Evolutionary conservation across 2,113 vertebrate species (phyloP), one percentile per base, ranked within the genome.

Genomic region (Xenopus laevis): DNA sequence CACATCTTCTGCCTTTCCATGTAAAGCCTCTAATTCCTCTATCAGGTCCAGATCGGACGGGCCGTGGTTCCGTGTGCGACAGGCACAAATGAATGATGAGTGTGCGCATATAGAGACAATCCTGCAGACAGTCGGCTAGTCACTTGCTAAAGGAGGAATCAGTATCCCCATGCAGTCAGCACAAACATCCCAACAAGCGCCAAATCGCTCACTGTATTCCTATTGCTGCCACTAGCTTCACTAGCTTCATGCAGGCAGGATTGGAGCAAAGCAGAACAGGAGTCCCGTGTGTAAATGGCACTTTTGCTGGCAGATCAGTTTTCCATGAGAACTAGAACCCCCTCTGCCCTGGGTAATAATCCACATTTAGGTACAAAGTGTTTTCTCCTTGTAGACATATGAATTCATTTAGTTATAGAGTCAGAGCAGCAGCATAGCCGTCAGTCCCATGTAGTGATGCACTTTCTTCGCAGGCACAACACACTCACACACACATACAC

Each of bases 1-100:
- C 59, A 53, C 74, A 77, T 77, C 59, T 77, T 77, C 67, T 47
- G 73, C 58, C 15, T 13, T 64, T 18, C 40, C 1, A 4, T 60
- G 20, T 60, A 23, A 60, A 60, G 10, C 58, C 13, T 60, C 10
- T 1, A 60, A 23, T 60, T 60, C 58, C 58, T 27, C 55, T 58
- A n/a, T n/a, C 10, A 60, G 20, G 58, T 60, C 5, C 21, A 23
- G 58, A 23, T 13, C 4, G 20, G 18, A 59, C 20, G 9, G 10
- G 2, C 13, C 13, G 9, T 47, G 44, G 33, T 45, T 73, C 63
- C 50, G 12, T 47, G 15, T 3, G 17, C 50, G 16, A 40, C 27
- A 21, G 12, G 15, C 13, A 17, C 18, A 10, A 20, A 33, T 45
- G 16, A 45, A 55, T 21, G 17, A 30, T 59, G 15, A 33, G 13